Evolutionary conservation across 2,797 vertebrate species (phyloP).

Genomic region (Hipposideros larvatus): DNA sequence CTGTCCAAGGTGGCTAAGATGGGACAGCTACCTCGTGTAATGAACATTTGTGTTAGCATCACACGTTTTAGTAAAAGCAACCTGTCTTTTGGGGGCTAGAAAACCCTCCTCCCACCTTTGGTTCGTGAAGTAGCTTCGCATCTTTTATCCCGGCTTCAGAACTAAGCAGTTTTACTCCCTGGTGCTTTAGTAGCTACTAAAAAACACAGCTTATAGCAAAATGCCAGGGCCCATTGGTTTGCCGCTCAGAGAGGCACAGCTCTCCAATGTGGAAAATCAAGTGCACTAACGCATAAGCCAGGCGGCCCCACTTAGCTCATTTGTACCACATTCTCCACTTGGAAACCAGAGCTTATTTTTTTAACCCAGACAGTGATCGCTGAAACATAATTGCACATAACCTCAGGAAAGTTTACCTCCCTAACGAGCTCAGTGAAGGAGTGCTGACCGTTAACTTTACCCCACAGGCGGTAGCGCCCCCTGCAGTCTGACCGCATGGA

Average conservation of each 20-base stretch:
- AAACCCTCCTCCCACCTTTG: not conserved
- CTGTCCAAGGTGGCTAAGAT: not conserved
- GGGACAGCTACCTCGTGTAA: not conserved
- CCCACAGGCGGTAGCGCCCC: not conserved
- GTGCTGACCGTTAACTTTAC: conserved; percentile 30
- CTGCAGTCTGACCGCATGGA: conserved; percentile 5
- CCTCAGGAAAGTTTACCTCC: conserved; percentile 2
- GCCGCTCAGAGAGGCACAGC: not conserved
- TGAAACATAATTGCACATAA: conserved; percentile 23
- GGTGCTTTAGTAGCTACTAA: not conserved
- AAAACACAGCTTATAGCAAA: not conserved
- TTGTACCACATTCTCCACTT: not conserved
- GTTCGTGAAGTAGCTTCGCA: not conserved
- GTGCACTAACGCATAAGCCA: not conserved
- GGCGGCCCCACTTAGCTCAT: conserved; percentile 1
- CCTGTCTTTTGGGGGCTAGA: not conserved
- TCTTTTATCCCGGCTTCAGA: conserved; percentile 31
- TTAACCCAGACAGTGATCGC: conserved; percentile 46
- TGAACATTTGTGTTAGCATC: conserved; percentile 13
- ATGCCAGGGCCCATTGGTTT: not conserved
- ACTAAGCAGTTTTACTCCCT: not conserved
- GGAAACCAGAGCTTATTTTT: not conserved
- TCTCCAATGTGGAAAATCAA: not conserved
- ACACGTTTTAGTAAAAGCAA: conserved; percentile 44
- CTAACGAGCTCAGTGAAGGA: conserved; percentile 5